phyloP scores from a whole-genome alignment of 2,888 invertebrate genomes.

The Smittia aterrima region DNA sequence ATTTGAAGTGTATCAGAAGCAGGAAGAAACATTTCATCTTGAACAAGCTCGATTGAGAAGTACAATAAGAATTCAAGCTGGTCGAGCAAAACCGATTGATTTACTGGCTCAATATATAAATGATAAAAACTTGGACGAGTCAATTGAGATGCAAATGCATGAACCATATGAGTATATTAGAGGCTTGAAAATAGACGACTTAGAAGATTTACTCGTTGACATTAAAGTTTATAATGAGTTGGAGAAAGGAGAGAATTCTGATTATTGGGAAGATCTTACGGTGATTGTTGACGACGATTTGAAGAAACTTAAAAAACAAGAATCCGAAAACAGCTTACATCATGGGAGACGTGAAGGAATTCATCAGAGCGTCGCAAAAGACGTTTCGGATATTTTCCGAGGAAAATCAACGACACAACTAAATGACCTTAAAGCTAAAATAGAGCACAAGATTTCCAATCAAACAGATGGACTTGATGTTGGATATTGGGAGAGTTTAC shows the following conservation, averaged over 20 bases:
- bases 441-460: constrained; percentile 80
- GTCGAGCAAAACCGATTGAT: constrained; percentile 97
- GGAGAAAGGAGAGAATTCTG: constrained; percentile 81
- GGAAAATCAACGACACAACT: constrained; percentile 89
- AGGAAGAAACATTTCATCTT: constrained; percentile 96
- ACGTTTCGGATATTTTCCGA: constrained; percentile 86
- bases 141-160: constrained; percentile 98
- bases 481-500: constrained; percentile 95
- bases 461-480: constrained; percentile 90
- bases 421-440: constrained; percentile 76
- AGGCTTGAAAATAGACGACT: constrained; percentile 82
- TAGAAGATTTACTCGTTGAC: constrained; percentile 94
- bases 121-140: constrained; percentile 83
- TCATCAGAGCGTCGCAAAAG: constrained; percentile 85
- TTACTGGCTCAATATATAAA: constrained; percentile 93
- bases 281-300: constrained; percentile 93
- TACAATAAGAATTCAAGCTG: constrained; percentile 93
- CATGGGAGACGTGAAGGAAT: constrained; percentile 64
- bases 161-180: constrained; percentile 95
- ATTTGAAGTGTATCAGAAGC: constrained; percentile 89
- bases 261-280: constrained; percentile 95
- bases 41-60: constrained; percentile 93
- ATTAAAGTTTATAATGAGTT: constrained; percentile 92
- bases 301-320: constrained; percentile 76
- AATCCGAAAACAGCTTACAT: constrained; percentile 60